phyloP scores from a whole-genome alignment of 2,888 invertebrate species.

The Entomobrya multifasciata region DNA sequence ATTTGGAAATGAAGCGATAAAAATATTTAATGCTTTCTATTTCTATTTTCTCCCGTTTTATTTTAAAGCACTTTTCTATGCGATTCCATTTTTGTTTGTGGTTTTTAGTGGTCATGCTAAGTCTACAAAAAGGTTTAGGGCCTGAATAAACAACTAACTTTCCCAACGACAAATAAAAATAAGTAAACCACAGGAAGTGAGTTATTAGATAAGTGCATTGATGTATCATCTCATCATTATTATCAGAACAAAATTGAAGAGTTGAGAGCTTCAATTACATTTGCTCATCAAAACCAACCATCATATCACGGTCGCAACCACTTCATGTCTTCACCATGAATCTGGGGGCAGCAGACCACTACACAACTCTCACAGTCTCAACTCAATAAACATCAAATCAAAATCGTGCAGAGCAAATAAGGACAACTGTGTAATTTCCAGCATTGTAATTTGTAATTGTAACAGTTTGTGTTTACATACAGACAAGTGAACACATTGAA shows the following conservation, averaged over 20 bases:
- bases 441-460: no score
- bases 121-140: no score
- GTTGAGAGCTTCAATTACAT: no score
- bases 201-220: neutral
- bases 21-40: neutral
- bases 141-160: constrained; percentile 33
- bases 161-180: constrained; percentile 17
- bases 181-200: constrained; percentile 3
- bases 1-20: neutral
- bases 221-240: neutral
- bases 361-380: neutral
- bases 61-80: no score
- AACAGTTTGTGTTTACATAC: no score
- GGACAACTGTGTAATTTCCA: neutral
- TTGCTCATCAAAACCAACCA: no score
- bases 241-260: neutral
- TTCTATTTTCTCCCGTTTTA: no score
- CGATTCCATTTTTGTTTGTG: constrained; percentile 10
- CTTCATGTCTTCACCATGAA: constrained; percentile 39
- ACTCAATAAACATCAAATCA: neutral
- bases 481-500: no score
- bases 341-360: neutral
- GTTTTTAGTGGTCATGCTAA: neutral
- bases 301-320: neutral
- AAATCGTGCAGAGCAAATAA: neutral